Percentiles rank a stretch among this genome's conserved stretches.
Evolutionary conservation across 2,113 vertebrate genomes (phyloP).

Genomic region (Ictalurus furcatus): DNA sequence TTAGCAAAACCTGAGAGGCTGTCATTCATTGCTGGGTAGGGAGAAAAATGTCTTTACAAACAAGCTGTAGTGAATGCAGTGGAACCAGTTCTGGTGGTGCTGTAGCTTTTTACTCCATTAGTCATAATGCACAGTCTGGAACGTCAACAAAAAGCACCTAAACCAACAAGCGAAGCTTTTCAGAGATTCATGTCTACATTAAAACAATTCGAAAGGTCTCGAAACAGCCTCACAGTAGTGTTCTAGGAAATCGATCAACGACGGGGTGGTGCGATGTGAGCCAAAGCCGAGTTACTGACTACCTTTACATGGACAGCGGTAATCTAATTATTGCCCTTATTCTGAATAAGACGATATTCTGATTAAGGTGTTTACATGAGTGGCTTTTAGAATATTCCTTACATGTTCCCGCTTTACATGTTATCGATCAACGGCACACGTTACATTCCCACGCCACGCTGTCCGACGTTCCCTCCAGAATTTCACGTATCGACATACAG

Average conservation of each 20-base stretch:
- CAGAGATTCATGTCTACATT: neutral
- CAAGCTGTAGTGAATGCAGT: neutral
- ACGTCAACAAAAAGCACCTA: neutral
- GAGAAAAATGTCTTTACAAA: neutral
- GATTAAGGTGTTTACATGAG: too few species aligned
- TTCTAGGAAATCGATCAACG: neutral
- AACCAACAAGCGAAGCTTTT: neutral
- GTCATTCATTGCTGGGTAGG: neutral
- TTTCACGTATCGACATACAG: too few species aligned
- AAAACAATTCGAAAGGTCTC: neutral
- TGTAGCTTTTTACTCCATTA: neutral
- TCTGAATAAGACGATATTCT: too few species aligned
- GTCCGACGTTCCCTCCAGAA: too few species aligned
- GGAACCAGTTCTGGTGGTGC: slow-evolving; percentile 10
- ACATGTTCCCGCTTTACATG: too few species aligned
- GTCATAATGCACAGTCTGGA: slow-evolving; percentile 9
- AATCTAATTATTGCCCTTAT: too few species aligned
- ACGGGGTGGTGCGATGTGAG: neutral
- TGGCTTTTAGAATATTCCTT: too few species aligned
- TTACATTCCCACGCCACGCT: too few species aligned
- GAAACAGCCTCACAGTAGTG: neutral
- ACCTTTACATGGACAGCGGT: too few species aligned
- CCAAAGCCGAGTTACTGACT: neutral
- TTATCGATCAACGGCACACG: too few species aligned
- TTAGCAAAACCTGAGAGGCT: neutral